Evolutionary conservation across 2,113 vertebrate genomes (phyloP).

Genomic region (Hyaena hyaena): DNA sequence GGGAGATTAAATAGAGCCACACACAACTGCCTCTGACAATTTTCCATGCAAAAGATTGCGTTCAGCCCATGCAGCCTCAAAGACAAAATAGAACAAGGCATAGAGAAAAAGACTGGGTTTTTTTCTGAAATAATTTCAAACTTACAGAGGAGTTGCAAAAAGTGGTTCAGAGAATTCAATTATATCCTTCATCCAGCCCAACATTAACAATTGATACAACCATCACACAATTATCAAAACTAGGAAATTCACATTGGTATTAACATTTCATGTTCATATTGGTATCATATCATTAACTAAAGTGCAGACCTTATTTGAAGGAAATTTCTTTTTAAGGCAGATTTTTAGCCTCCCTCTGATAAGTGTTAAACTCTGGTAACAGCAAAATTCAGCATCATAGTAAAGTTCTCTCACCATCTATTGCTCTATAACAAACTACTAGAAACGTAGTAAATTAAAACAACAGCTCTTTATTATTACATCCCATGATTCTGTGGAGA

Average conservation of each 20-base stretch:
- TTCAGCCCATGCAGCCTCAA: background rate
- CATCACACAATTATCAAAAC: background rate
- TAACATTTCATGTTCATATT: background rate
- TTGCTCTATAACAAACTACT: background rate
- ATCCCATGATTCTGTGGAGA: background rate
- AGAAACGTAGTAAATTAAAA: background rate
- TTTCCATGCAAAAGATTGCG: background rate
- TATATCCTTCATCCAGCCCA: background rate
- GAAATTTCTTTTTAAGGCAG: background rate
- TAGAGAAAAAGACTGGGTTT: background rate
- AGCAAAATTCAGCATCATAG: background rate
- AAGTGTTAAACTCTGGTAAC: background rate
- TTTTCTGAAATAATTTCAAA: constrained; percentile 29
- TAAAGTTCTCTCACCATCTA: background rate
- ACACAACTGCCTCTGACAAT: background rate
- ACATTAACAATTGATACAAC: background rate
- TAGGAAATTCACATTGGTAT: background rate
- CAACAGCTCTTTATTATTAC: background rate
- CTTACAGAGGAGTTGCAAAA: background rate
- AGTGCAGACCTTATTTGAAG: background rate
- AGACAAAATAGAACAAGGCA: background rate
- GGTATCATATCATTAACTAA: background rate
- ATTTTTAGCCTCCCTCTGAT: background rate
- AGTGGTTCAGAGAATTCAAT: background rate
- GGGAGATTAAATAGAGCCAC: background rate